Evolutionary conservation across 2,113 vertebrate species (phyloP).

Genomic region (Mystacornis crossleyi): DNA sequence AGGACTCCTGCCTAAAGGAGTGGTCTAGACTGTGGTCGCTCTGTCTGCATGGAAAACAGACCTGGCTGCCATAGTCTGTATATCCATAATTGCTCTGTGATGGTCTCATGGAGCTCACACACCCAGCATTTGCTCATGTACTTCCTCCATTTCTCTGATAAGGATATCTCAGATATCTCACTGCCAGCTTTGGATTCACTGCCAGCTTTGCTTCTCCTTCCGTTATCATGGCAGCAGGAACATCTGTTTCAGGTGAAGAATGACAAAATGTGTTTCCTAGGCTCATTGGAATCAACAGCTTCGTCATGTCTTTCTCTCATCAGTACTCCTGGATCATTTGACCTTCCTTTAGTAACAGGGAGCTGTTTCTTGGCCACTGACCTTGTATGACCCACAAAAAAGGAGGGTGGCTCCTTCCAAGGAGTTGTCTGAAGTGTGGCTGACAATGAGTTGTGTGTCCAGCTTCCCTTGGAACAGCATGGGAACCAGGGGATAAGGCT

Average conservation of each 20-base stretch:
- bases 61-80: neutral
- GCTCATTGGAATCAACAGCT: neutral
- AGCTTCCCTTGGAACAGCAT: neutral
- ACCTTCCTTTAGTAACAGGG: neutral
- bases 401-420: neutral
- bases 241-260: neutral
- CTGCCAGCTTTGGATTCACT: neutral
- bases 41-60: neutral
- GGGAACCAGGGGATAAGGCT: neutral
- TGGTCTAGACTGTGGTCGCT: constrained; percentile 5
- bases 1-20: neutral
- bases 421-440: neutral
- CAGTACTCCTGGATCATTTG: neutral
- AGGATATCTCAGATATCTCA: neutral
- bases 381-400: neutral
- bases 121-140: accelerated
- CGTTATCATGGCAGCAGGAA: neutral
- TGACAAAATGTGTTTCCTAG: neutral
- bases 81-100: neutral
- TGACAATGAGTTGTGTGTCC: neutral
- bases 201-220: neutral
- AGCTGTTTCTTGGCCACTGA: neutral
- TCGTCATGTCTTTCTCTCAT: neutral
- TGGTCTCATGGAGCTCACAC: neutral
- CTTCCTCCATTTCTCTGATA: neutral